These are phyloP conservation scores for Diadema setosum DNA, from an alignment of 35 echinoderm and acorn worm genomes.

Conservation along the genomic window DNA sequence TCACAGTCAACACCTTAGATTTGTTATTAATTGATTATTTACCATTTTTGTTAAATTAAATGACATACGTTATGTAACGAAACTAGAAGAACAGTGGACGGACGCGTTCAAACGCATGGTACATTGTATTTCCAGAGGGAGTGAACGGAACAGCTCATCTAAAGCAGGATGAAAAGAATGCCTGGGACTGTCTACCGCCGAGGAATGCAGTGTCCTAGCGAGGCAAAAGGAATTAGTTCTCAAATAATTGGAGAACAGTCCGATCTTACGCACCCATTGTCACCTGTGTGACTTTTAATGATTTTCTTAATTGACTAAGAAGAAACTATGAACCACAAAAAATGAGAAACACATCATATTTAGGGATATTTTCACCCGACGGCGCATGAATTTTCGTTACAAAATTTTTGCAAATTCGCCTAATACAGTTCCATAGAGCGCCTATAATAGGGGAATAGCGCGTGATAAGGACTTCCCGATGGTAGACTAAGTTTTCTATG, in stretches of 20 bases:
- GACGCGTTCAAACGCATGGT: background rate
- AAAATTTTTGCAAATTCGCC: slow-evolving; percentile 47
- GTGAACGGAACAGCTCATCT: slow-evolving; percentile 82
- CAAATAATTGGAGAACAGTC: slow-evolving; percentile 99
- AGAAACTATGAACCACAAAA: slow-evolving; percentile 56
- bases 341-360: background rate
- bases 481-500: slow-evolving; percentile 71
- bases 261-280: slow-evolving; percentile 97
- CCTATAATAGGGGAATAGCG: slow-evolving; percentile 28
- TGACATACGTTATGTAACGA: background rate
- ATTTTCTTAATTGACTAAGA: slow-evolving; percentile 75
- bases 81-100: background rate
- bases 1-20: background rate
- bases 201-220: slow-evolving; percentile 99
- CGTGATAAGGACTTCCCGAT: slow-evolving; percentile 78
- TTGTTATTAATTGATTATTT: no score
- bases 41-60: no score
- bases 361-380: slow-evolving; percentile 26
- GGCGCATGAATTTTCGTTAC: slow-evolving; percentile 82
- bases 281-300: slow-evolving; percentile 90
- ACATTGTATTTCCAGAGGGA: slow-evolving; percentile 7
- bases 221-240: slow-evolving; percentile 99
- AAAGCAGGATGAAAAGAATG: slow-evolving; percentile 99
- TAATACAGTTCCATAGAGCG: slow-evolving; percentile 26
- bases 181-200: slow-evolving; percentile 97